Base-by-base conservation (phyloP, 2,797 vertebrate genomes). In the Siniperca obscura region DNA sequence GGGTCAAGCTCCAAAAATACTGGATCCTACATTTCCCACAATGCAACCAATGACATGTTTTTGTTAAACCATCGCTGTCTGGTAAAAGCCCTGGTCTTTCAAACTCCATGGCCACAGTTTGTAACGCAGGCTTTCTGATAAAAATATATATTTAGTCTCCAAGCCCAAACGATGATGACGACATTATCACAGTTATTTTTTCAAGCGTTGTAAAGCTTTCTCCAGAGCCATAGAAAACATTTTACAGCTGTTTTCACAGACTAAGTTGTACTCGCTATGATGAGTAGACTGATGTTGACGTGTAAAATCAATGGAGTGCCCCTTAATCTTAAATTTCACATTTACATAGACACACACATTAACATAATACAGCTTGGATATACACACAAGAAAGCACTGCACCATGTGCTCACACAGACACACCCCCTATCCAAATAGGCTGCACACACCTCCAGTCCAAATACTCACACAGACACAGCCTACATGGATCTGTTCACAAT, bases 331-430 rank as follows among this genome's bases (percentile, higher is more conserved):
- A 16, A 1, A 48, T 46, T 17, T 21, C 1, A 21, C 2, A 40
- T 59, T 36, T 34, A 27, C 42, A 68, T 2, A 22, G 8, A 11
- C 36, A 50, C 17, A 66, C 46, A 61, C 19, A 66, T n/a, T n/a
- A 73, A 42, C 60, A 71, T 16, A 55, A 30, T 7, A 52, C 7
- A 40, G 76, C 44, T 48, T 56, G 61, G 46, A 42, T 44, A 42
- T 3, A 77, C 65, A 80, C 65, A 84, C 70, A 57, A 46, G 68
- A 70, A 25, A 27, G 27, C 65, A 34, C 22, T 56, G 69, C 87
- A 83, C 89, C 30, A 62, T 74, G 87, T 87, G 89, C 72, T 82
- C 80, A 52, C 60, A 65, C 30, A 60, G 85, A 91, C 91, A 91
- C 91, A 66, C 93, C 87, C 82, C 87, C 80, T 48, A 2, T 60